A percentile compares a stretch with the other conserved stretches of the same genome.
Evolutionary conservation across 2,113 vertebrate species (phyloP).

Genomic region (Elgaria multicarinata): DNA sequence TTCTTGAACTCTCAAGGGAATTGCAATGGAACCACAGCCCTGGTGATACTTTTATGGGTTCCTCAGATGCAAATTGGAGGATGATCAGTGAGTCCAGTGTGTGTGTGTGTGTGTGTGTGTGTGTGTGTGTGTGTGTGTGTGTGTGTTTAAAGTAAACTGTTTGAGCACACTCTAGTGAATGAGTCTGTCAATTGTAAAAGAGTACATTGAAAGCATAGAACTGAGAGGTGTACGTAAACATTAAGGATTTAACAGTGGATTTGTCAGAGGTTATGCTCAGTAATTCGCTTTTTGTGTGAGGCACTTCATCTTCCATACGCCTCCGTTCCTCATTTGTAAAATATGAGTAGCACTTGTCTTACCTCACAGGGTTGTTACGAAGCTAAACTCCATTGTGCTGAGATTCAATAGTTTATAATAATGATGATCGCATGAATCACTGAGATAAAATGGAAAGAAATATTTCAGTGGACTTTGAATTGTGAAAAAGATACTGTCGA

Average conservation of each 20-base stretch:
- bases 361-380: background rate
- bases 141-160: background rate
- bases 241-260: background rate
- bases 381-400: background rate
- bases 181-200: background rate
- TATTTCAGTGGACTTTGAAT: background rate
- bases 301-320: background rate
- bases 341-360: background rate
- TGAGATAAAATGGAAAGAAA: constrained; percentile 7
- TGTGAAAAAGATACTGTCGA: constrained; percentile 16
- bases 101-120: background rate
- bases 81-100: background rate
- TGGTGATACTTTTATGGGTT: background rate
- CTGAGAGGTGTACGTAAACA: background rate
- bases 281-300: constrained; percentile 22
- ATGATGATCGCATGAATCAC: background rate
- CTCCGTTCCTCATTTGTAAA: background rate
- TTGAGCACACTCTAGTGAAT: background rate
- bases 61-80: background rate
- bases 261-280: constrained; percentile 19
- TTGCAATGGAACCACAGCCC: background rate
- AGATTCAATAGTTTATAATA: background rate
- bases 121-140: background rate
- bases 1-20: background rate
- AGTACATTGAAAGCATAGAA: background rate